Percentiles rank a stretch among this genome's conserved stretches.
Conservation (phyloP, 2,113 vertebrate species). For the Coryphaenoides rupestris region DNA sequence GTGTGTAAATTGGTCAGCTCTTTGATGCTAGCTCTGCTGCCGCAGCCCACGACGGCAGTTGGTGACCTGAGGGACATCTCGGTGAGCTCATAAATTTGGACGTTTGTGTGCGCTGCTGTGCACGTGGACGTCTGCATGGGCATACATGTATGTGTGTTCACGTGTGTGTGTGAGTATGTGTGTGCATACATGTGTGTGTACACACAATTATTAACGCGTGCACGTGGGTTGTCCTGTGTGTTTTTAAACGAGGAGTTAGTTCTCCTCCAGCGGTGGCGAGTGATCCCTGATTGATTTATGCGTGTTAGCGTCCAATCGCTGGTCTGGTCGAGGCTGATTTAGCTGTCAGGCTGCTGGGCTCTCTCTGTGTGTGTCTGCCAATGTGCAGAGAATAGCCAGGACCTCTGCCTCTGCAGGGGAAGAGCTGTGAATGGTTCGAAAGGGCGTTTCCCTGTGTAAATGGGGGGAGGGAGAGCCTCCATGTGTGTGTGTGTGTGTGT, state of each 20-base stretch:
- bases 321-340: conserved; percentile 36
- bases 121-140: conserved; percentile 28
- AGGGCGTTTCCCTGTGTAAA: conserved; percentile 60
- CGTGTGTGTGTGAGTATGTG: conserved; percentile 37
- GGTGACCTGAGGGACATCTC: conserved; percentile 72
- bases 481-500: conserved; percentile 25
- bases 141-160: conserved; percentile 17
- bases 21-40: conserved; percentile 68
- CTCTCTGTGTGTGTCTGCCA: conserved; percentile 30
- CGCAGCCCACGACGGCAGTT: conserved; percentile 63
- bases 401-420: conserved; percentile 48
- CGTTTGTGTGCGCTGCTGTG: conserved; percentile 36
- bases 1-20: conserved; percentile 56
- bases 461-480: conserved; percentile 56
- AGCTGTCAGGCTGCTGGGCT: conserved; percentile 31
- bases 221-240: too few relatives aligned
- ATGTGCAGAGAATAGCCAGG: conserved; percentile 34
- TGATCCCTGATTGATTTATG: conserved; percentile 49
- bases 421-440: conserved; percentile 61
- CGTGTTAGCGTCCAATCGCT: conserved; percentile 50
- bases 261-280: neutral
- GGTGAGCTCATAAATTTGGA: conserved; percentile 74
- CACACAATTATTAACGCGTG: too few relatives aligned
- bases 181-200: too few relatives aligned
- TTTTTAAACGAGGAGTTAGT: conserved; percentile 79